Evolutionary conservation across 2,888 invertebrate genomes (phyloP).

Genomic region (Julus scanicus): DNA sequence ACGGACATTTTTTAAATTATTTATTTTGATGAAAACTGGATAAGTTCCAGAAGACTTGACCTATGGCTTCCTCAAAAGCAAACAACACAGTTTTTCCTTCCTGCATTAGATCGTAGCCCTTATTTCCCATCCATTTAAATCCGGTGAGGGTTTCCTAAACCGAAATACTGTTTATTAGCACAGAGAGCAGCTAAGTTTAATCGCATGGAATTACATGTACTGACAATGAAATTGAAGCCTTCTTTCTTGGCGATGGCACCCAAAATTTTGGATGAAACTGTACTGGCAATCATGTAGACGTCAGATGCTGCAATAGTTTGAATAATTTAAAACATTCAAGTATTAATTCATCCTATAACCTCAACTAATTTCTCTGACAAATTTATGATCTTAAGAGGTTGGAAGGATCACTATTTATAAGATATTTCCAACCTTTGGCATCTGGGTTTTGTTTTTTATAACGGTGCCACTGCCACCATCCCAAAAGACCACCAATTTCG

Average conservation of each 20-base stretch:
- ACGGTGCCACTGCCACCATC: conserved; percentile 88
- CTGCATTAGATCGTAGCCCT: conserved; percentile 76
- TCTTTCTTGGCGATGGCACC: conserved; percentile 81
- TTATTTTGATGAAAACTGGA: not conserved
- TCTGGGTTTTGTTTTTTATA: conserved; percentile 68
- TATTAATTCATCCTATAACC: too few species aligned
- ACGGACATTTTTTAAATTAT: not conserved
- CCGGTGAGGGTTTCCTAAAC: conserved; percentile 91
- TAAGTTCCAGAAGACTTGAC: conserved; percentile 61
- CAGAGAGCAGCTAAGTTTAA: not conserved
- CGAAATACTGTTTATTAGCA: not conserved
- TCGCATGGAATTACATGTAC: conserved; percentile 52
- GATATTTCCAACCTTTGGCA: conserved; percentile 52
- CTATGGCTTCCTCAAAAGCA: conserved; percentile 98
- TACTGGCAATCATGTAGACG: conserved; percentile 88
- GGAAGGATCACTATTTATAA: conserved; percentile 63
- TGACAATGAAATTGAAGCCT: conserved; percentile 77
- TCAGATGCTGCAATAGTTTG: conserved; percentile 66
- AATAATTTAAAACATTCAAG: not conserved
- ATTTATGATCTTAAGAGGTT: conserved; percentile 63
- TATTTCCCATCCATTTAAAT: conserved; percentile 99
- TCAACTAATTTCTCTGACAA: too few species aligned
- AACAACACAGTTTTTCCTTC: conserved; percentile 84
- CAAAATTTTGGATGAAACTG: conserved; percentile 96
- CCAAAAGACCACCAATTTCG: conserved; percentile 91